Evolutionary conservation across 2,797 vertebrate genomes (phyloP), one percentile per base, ranked within the genome.

Genomic region (Molossus alvarezi): DNA sequence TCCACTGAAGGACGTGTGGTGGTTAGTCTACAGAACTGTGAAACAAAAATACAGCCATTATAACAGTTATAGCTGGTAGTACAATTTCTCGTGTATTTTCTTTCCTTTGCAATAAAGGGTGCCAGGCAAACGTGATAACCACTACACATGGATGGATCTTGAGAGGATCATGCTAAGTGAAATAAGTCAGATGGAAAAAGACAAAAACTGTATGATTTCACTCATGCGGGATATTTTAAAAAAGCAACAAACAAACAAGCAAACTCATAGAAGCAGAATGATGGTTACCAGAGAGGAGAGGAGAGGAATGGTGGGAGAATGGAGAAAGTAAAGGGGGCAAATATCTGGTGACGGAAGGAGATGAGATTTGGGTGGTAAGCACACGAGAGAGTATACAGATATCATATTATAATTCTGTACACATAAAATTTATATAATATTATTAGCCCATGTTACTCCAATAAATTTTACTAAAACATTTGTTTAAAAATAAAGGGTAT

Each of bases 21-120:
- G 5, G 10, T 95, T 97, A 96, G 95, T 94, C 83, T 97, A 60
- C 21, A 97, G 77, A 51, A 95, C 33, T 93, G 37, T 48, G 93
- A 97, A 95, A 37, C 12, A 96, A 82, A 97, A 91, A 86, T 1
- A 0, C 51, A 72, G 87, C 11, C 81, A 62, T 20, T 91, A 37
- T 41, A 75, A 58, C 5, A 72, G 48, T 57, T 84, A 53, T n/a
- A 84, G 23, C 17, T 92, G 62, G 95, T 93, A 96, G 97, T 96
- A 94, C 95, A 95, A 95, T 62, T 95, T 21, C 41, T 88, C 85
- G 73, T 90, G 55, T 62, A 4, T 75, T 97, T 45, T 11, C 2
- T 93, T 58, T 82, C 94, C 93, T 95, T 93, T 73, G 96, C 97
- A 97, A 95, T 79, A 94, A 97, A 96, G 51, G 4, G 29, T 97